Base-by-base conservation (phyloP, 2,113 vertebrate genomes). In the Caracal caracal region DNA sequence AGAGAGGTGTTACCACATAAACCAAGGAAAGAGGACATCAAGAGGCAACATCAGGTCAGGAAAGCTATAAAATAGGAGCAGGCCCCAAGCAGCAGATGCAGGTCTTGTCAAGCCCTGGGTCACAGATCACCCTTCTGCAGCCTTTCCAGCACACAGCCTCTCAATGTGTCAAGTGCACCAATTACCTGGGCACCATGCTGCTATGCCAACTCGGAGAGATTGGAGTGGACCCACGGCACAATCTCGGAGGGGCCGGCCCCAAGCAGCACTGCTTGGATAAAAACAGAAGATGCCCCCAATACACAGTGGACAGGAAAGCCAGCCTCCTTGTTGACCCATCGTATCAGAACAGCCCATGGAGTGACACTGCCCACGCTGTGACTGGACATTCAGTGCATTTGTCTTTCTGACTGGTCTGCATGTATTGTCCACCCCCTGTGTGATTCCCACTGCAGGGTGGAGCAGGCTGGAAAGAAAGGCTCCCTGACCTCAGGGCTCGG, bases 281-380 rank as follows among this genome's bases (percentile, higher is more conserved):
- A 51, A 35, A 51, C 10, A 33, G 17, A n/a, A 56, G 5, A 28
- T 5, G 1, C 17, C 49, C 49, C 24, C 19, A 79, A 20, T 71
- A 19, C 33, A 61, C 47, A 51, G 33, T 19, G 56, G 28, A 13
- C 19, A 51, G 19, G 26, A 83, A 65, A 19, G 33, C n/a, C 40
- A 73, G 16, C 35, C 20, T 35, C 26, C 17, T 61, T 24, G 65
- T 26, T 20, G 37, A 53, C 51, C 85, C 43, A 83, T 26, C 26
- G 19, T 9, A 6, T 47, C 61, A 28, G 2, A 66, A 10, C n/a
- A 53, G 53, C 22, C 10, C 43, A 12, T 47, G 53, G n/a, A 82
- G 28, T 33, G 59, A 68, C 1, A 16, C 0, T 47, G 40, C 30
- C 11, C 37, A 61, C 0, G 17, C 17, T 59, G n/a, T 40, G 10